A percentile compares a stretch with the other conserved stretches of the same genome.
Evolutionary conservation across 2,113 vertebrate species (phyloP).

Genomic region (Eonycteris spelaea): DNA sequence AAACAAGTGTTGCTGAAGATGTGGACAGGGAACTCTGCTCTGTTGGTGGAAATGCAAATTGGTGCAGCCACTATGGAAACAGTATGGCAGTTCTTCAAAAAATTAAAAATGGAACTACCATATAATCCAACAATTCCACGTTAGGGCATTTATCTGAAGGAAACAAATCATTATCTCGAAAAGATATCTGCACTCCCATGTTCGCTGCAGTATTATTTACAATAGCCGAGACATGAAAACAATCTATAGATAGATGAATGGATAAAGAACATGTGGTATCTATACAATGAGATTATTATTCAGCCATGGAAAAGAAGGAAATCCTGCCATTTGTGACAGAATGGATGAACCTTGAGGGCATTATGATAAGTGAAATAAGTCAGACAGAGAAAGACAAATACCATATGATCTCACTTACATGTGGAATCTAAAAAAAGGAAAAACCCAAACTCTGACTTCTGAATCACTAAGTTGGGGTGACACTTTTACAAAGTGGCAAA

Average conservation of each 20-base stretch:
- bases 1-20: neutral
- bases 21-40: neutral
- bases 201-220: neutral
- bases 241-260: neutral
- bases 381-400: neutral
- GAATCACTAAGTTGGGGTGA: slow-evolving; percentile 36
- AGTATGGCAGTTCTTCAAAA: neutral
- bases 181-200: neutral
- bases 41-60: neutral
- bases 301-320: neutral
- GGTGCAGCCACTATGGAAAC: neutral
- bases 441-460: neutral
- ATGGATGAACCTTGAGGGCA: neutral
- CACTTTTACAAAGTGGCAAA: slow-evolving; percentile 53
- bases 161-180: neutral
- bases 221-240: neutral
- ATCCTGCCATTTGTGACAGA: neutral
- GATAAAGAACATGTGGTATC: neutral
- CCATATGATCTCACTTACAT: neutral
- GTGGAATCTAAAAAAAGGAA: neutral
- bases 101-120: neutral
- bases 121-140: neutral
- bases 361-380: neutral
- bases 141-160: neutral
- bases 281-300: neutral